phyloP scores from a whole-genome alignment of 2,113 vertebrate genomes.

The Menura novaehollandiae region DNA sequence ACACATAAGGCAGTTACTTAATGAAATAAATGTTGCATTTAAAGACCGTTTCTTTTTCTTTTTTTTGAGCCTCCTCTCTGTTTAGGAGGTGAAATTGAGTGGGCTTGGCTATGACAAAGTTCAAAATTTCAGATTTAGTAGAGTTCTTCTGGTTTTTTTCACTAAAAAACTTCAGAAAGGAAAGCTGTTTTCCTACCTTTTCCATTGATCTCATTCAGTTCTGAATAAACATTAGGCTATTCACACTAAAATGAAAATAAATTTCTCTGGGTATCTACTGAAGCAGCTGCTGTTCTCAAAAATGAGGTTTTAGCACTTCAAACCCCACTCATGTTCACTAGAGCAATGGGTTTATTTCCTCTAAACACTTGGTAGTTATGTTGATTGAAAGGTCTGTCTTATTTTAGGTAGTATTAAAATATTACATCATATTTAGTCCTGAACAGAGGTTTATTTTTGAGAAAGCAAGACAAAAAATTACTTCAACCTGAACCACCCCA shows the following conservation, averaged over 20 bases:
- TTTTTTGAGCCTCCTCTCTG: background rate
- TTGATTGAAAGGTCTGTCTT: background rate
- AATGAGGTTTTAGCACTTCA: background rate
- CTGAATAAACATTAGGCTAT: background rate
- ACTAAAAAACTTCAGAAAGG: background rate
- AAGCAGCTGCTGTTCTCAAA: background rate
- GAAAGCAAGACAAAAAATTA: background rate
- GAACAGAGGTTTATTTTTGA: background rate
- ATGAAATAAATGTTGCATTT: background rate
- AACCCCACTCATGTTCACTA: background rate
- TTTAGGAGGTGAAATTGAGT: background rate
- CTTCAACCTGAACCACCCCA: background rate
- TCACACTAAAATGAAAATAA: background rate
- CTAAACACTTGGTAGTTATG: background rate
- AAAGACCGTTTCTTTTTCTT: background rate
- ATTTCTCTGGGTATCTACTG: background rate
- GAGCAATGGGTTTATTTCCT: background rate
- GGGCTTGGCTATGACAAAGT: background rate
- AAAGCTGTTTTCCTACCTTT: background rate
- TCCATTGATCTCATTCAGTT: background rate
- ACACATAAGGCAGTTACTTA: background rate
- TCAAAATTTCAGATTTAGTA: background rate
- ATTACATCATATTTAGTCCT: background rate
- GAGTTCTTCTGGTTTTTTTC: rapidly evolving
- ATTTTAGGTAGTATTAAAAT: background rate